Evolutionary conservation across 1,140 invertebrate genomes (phyloP), one percentile per base, ranked within the genome.

Genomic region (Leptinotarsa lineolata): DNA sequence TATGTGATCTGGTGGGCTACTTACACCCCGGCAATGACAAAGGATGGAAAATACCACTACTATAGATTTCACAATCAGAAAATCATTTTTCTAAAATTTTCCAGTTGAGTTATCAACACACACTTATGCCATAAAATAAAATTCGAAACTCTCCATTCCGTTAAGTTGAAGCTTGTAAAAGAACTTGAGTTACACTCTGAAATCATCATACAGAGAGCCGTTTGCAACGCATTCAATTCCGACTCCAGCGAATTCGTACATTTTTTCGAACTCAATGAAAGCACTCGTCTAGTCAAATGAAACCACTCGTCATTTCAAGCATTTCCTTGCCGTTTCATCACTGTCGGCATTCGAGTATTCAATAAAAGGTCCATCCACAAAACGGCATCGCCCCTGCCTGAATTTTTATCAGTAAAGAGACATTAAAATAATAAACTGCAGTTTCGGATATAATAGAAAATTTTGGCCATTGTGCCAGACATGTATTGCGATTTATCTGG

Each of bases 401-500:
- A 64, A 64, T 64, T 64, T 64, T 30, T 64, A 64, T 64, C 65
- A 20, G 65, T 39, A 44, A 18, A 30, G 15, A 39, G 20, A 46
- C 65, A 67, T 67, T 67, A 67, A 67, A 39, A 67, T 67, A 67
- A 67, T 67, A 67, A 67, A 67, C 21, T 67, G 30, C 30, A 67
- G 24, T 44, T 44, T 44, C 16, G 30, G 24, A 67, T 67, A 67
- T 67, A 44, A 67, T 67, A 67, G 24, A 67, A 67, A 67, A 67
- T 67, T 67, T 67, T 30, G 44, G 65, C 65, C 39, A 67, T 67
- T 67, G 68, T 61, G 68, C 48, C 48, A 59, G 45, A 21, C 46
- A 20, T 70, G 54, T 70, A 44, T 67, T 44, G 48, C 45, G 68
- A 70, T 70, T 70, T 70, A 70, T 70, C 48, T 70, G 68, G 48